phyloP scores from a whole-genome alignment of 2,888 invertebrate genomes.

The Apocheima hispidaria region DNA sequence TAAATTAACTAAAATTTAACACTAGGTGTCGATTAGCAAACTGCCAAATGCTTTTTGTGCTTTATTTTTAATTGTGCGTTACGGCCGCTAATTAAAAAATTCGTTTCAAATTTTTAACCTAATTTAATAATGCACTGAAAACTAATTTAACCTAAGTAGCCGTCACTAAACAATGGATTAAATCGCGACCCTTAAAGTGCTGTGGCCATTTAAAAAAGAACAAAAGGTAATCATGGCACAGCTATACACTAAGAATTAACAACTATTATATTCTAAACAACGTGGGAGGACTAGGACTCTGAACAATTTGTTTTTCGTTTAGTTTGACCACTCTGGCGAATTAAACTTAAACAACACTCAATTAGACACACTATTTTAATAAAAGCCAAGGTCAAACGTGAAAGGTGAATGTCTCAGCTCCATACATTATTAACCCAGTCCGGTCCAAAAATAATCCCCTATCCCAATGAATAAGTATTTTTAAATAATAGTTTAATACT shows the following conservation, averaged over 20 bases:
- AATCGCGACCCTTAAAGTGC: constrained; percentile 59
- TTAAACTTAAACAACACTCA: constrained; percentile 34
- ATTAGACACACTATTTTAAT: constrained; percentile 28
- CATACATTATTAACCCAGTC: constrained; percentile 8
- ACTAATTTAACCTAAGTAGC: constrained; percentile 33
- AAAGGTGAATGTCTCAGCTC: constrained; percentile 30
- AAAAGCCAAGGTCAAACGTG: constrained; percentile 34
- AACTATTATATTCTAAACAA: constrained; percentile 57
- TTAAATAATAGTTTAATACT: neutral
- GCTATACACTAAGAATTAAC: constrained; percentile 51
- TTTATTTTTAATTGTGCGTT: constrained; percentile 26
- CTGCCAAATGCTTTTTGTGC: constrained; percentile 13
- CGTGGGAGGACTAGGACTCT: constrained; percentile 65
- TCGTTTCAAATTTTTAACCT: constrained; percentile 15
- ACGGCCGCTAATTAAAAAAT: constrained; percentile 13
- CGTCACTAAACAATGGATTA: constrained; percentile 37
- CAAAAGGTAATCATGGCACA: constrained; percentile 33
- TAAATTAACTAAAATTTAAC: constrained; percentile 10
- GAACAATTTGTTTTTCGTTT: constrained; percentile 51
- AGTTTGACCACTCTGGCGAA: constrained; percentile 54
- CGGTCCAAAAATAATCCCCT: neutral
- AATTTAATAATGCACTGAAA: constrained; percentile 52
- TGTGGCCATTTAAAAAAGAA: constrained; percentile 44
- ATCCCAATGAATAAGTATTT: neutral
- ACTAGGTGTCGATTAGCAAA: neutral